Conservation (phyloP, 2,888 invertebrate species). For the Asteroscopus sphinx region DNA sequence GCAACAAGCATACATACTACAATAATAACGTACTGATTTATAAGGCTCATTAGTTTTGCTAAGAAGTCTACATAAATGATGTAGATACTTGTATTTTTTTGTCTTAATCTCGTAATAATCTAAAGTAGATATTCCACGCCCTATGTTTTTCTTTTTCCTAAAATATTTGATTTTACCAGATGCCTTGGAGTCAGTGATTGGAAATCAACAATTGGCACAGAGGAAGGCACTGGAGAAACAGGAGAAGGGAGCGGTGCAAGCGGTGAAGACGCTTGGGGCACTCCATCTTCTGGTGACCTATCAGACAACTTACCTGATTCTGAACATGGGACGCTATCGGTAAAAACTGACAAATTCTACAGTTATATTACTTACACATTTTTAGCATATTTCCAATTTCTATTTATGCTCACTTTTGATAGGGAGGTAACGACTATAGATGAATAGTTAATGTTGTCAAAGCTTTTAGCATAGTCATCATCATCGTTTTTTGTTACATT, state of each 20-base stretch:
- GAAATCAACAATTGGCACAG: slow-evolving; percentile 87
- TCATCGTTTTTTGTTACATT: too few species aligned
- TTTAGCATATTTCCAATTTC: background rate
- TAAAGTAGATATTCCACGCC: too few species aligned
- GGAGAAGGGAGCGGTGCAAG: slow-evolving; percentile 96
- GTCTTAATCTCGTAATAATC: too few species aligned
- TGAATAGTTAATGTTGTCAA: too few species aligned
- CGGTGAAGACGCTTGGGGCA: slow-evolving; percentile 97
- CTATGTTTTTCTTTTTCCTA: background rate
- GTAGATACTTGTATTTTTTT: too few species aligned
- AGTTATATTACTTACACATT: background rate
- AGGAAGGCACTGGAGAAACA: slow-evolving; percentile 91
- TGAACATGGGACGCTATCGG: slow-evolving; percentile 92
- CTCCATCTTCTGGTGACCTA: slow-evolving; percentile 95
- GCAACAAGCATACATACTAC: background rate
- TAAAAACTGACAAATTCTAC: slow-evolving; percentile 68
- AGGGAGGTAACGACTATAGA: too few species aligned
- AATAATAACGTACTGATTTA: background rate
- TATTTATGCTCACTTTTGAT: background rate
- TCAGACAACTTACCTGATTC: slow-evolving; percentile 93
- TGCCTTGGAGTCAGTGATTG: slow-evolving; percentile 90
- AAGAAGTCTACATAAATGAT: background rate
- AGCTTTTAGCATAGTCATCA: too few species aligned
- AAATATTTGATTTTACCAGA: slow-evolving; percentile 57
- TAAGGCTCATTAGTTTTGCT: slow-evolving; percentile 17